Evolutionary conservation across 2,797 vertebrate species (phyloP).

Genomic region (Crypturellus tataupa): DNA sequence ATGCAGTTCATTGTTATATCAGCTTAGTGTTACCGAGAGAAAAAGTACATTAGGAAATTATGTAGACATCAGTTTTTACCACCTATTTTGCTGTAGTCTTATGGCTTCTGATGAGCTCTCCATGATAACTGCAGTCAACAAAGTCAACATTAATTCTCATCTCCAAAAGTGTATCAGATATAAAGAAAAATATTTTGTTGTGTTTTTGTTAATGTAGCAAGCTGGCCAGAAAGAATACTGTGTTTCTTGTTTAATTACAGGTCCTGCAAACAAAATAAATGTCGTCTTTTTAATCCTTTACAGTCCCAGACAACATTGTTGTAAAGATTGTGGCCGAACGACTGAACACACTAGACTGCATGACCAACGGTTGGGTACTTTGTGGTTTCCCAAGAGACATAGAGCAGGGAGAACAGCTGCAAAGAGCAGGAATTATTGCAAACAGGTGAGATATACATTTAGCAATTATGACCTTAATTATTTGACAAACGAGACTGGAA

Average conservation of each 20-base stretch:
- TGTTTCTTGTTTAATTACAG: neutral
- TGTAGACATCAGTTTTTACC: neutral
- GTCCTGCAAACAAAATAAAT: neutral
- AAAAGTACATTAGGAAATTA: neutral
- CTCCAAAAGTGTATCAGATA: neutral
- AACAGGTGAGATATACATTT: slow-evolving; percentile 84
- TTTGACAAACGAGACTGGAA: neutral
- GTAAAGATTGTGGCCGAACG: slow-evolving; percentile 82
- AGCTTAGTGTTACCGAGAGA: neutral
- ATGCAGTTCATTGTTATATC: neutral
- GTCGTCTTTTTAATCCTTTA: neutral
- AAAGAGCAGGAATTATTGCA: slow-evolving; percentile 76
- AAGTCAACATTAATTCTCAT: neutral
- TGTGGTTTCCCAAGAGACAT: slow-evolving; percentile 86
- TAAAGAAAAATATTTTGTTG: neutral
- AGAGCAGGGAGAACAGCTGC: slow-evolving; percentile 84
- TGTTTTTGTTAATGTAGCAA: neutral
- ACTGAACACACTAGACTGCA: slow-evolving; percentile 84
- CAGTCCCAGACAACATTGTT: slow-evolving; percentile 88
- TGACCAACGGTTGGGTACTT: slow-evolving; percentile 88
- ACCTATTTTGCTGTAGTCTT: neutral
- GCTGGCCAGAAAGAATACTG: neutral
- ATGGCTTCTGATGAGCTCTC: neutral
- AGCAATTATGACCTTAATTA: rapidly evolving
- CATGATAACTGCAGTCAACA: neutral